phyloP scores from a whole-genome alignment of 2,113 vertebrate species.

The Neomonachus schauinslandi region DNA sequence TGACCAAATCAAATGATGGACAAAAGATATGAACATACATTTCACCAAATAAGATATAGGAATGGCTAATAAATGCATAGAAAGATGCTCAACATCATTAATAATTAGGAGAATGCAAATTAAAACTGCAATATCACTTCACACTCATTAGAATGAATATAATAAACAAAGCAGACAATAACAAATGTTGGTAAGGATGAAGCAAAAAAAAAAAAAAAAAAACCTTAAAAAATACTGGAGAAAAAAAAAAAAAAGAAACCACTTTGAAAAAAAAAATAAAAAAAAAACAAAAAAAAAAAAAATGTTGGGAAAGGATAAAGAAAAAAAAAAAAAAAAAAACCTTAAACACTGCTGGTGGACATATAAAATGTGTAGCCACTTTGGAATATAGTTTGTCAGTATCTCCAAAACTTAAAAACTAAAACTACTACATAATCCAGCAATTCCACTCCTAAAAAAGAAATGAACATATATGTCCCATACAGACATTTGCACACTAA shows the following conservation, averaged over 20 bases:
- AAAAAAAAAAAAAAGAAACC: too few relatives aligned
- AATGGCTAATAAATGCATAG: neutral
- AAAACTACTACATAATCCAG: neutral
- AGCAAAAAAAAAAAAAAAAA: neutral
- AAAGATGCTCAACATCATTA: neutral
- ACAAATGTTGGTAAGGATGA: neutral
- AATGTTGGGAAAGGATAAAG: neutral
- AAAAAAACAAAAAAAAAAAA: neutral
- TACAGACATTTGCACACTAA: neutral
- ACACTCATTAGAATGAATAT: neutral
- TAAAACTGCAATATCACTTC: neutral
- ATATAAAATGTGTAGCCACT: neutral
- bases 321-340: neutral
- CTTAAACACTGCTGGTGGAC: neutral
- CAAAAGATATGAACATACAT: neutral
- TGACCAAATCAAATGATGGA: neutral
- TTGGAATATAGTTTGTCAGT: neutral
- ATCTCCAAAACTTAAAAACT: neutral
- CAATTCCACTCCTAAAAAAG: neutral
- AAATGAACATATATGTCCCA: neutral
- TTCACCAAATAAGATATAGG: neutral
- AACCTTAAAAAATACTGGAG: too few relatives aligned
- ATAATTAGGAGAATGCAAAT: neutral
- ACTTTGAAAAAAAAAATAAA: neutral
- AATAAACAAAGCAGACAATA: neutral